phyloP scores from a whole-genome alignment of 2,113 vertebrate species.

The Lynx canadensis region DNA sequence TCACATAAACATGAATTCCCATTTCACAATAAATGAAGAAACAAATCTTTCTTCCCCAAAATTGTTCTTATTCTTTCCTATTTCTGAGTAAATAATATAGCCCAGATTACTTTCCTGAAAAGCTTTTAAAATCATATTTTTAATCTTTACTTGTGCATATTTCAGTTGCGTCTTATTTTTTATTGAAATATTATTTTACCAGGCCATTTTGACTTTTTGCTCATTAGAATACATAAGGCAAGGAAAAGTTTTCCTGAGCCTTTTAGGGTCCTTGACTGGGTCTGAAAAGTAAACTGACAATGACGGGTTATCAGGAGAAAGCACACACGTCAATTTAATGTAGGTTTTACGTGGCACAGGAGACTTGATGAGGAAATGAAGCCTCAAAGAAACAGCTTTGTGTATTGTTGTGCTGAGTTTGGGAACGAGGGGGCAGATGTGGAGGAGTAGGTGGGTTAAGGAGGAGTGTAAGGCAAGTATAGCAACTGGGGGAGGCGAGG shows the following conservation, averaged over 20 bases:
- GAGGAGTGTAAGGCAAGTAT: background rate
- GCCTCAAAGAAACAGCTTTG: background rate
- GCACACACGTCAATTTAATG: background rate
- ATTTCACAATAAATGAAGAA: conserved; percentile 64
- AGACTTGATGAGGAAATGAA: background rate
- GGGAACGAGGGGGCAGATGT: background rate
- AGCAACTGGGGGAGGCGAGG: background rate
- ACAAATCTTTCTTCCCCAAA: conserved; percentile 22
- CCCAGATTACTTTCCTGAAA: conserved; percentile 3
- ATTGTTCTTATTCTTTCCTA: conserved; percentile 15
- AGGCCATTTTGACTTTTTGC: conserved; percentile 17
- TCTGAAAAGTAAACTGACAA: background rate
- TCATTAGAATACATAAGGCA: background rate
- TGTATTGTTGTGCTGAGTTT: background rate
- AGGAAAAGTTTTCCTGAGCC: background rate
- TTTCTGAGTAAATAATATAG: conserved; percentile 59
- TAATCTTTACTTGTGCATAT: conserved; percentile 50
- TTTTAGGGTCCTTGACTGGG: background rate
- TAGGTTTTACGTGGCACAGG: background rate
- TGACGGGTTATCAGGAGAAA: background rate
- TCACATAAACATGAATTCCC: conserved; percentile 64
- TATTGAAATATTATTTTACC: background rate
- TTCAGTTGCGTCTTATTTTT: conserved; percentile 50
- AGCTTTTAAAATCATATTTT: conserved; percentile 37
- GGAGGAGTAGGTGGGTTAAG: background rate